Evolutionary conservation across 2,797 vertebrate genomes (phyloP), one percentile per base, ranked within the genome.

Genomic region (Eospalax fontanierii): DNA sequence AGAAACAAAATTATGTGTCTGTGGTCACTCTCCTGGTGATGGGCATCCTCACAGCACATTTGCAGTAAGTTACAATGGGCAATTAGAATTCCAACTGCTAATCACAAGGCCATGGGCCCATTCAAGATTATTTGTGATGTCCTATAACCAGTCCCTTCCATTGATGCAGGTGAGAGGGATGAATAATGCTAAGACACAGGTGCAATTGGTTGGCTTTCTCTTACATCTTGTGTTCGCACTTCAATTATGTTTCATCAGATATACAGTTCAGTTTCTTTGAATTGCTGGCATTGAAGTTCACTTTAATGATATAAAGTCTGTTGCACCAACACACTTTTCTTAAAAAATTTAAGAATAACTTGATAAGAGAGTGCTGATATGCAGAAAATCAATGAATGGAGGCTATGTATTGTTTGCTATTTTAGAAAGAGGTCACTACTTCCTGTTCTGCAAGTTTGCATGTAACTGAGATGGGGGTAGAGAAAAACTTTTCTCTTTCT

Each of bases 1-100:
- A 97, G 96, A 97, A 97, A 80, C 96, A 97, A 97, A 97, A 94
- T 93, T 96, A 81, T 96, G 83, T 97, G 89, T 93, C 93, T 96
- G 92, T 97, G 92, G 83, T 90, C 96, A 96, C 79, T 96, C 90
- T 94, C 96, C 96, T 92, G 88, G 87, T 95, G 93, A 95, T 94
- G 93, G 90, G 86, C 76, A 91, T 87, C 90, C 86, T 94, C 81
- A 94, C 75, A 92, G 91, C 94, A 95, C 92, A 87, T 93, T 96
- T 96, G 94, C 95, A 96, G 88, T 94, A 96, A 96, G 85, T 96
- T 87, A 57, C 65, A 78, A 4, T 90, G 93, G 78, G 73, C 89
- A 75, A 54, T 50, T 74, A 93, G 89, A 92, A 50, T 82, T 59
- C 59, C 80, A 92, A 38, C 70, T 86, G 43, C 21, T 85, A 63